Percentiles rank a stretch among this genome's conserved stretches.
phyloP scores from a whole-genome alignment of 2,888 invertebrate species.

The Aquatica leii region DNA sequence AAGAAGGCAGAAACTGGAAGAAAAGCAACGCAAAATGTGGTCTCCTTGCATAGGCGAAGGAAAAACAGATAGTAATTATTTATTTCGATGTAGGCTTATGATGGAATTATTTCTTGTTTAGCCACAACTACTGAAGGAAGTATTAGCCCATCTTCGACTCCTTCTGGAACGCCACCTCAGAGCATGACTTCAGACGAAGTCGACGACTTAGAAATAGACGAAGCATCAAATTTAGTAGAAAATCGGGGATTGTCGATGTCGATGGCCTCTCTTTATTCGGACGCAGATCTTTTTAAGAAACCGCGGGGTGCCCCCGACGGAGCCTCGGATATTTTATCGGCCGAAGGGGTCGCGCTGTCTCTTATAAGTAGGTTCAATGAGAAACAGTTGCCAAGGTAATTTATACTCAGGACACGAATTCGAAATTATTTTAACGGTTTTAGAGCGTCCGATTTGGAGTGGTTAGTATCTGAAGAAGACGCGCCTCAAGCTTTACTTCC shows the following conservation, averaged over 20 bases:
- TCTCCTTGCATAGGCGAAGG: constrained; percentile 59
- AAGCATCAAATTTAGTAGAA: constrained; percentile 60
- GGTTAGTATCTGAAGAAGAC: constrained; percentile 82
- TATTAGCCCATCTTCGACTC: constrained; percentile 64
- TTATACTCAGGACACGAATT: background rate
- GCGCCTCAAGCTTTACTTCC: constrained; percentile 81
- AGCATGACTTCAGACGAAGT: constrained; percentile 64
- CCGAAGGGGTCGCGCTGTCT: constrained; percentile 81
- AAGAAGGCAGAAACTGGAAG: constrained; percentile 64
- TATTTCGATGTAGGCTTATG: background rate
- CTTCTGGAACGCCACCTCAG: constrained; percentile 58
- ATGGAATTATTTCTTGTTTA: too few relatives aligned
- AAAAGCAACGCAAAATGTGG: constrained; percentile 54
- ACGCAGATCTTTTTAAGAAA: constrained; percentile 61
- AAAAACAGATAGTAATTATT: constrained; percentile 62
- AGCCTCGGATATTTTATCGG: constrained; percentile 67
- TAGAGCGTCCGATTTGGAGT: constrained; percentile 78
- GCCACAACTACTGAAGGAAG: constrained; percentile 52
- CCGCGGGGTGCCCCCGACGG: constrained; percentile 61
- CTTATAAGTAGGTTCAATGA: constrained; percentile 79
- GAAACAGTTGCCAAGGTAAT: constrained; percentile 71
- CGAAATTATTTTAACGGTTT: too few relatives aligned
- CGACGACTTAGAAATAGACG: constrained; percentile 64
- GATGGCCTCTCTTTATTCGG: constrained; percentile 71
- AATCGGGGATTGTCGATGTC: constrained; percentile 67